These are phyloP conservation scores for Antheraea pernyi DNA, from an alignment of 1,140 invertebrate species.

Conservation along the genomic window DNA sequence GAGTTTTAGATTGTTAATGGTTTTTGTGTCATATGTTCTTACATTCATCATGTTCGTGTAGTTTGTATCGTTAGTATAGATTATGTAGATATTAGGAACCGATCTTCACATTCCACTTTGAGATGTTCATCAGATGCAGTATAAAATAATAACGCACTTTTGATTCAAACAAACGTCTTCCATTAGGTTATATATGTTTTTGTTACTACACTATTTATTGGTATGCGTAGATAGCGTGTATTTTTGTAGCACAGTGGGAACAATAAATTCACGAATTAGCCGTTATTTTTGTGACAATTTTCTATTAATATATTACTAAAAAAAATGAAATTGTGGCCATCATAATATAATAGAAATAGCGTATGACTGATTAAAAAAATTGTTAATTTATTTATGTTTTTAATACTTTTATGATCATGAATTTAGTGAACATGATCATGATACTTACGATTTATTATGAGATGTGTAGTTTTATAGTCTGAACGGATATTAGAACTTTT, in stretches of 20 bases:
- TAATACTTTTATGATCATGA: neutral
- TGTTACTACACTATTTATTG: constrained; percentile 19
- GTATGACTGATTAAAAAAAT: neutral
- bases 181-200: constrained; percentile 61
- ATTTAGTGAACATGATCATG: constrained; percentile 2
- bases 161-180: constrained; percentile 68
- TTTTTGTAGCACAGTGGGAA: constrained; percentile 54
- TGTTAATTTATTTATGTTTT: neutral
- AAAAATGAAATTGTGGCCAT: neutral
- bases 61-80: constrained; percentile 32
- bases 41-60: constrained; percentile 41
- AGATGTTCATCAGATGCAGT: constrained; percentile 24
- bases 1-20: constrained; percentile 41
- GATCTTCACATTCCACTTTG: constrained; percentile 53
- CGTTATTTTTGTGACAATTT: constrained; percentile 61
- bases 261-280: constrained; percentile 64
- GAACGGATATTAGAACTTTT: constrained; percentile 60
- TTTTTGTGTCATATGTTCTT: constrained; percentile 54
- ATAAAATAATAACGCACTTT: constrained; percentile 41
- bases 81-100: constrained; percentile 17
- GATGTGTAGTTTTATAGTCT: constrained; percentile 43
- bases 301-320: constrained; percentile 10
- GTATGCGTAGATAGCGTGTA: constrained; percentile 20
- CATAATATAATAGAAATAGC: neutral
- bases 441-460: constrained; percentile 33